phyloP scores from a whole-genome alignment of 2,797 vertebrate species.

The Sarcoramphus papa region DNA sequence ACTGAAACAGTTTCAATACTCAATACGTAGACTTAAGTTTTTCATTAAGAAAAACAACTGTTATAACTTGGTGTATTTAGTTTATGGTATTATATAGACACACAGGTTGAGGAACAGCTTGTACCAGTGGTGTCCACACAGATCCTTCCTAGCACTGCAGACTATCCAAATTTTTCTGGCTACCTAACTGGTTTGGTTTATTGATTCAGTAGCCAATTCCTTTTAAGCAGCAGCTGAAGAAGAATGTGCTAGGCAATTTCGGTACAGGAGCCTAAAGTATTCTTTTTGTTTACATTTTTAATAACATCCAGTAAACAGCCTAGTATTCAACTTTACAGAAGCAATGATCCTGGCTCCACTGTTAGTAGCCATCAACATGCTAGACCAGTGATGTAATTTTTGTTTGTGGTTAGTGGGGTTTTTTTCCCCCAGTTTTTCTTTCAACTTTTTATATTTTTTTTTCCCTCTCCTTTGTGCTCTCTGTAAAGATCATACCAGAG shows the following conservation, averaged over 20 bases:
- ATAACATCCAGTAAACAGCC: neutral
- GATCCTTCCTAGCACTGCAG: neutral
- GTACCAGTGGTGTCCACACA: neutral
- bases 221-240: neutral
- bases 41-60: neutral
- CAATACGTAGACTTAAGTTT: rapidly evolving
- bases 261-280: neutral
- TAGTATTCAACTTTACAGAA: neutral
- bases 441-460: neutral
- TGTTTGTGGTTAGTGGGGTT: neutral
- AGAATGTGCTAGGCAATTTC: neutral
- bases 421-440: neutral
- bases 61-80: neutral
- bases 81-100: neutral
- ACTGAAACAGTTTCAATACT: neutral
- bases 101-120: neutral
- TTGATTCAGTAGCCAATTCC: neutral
- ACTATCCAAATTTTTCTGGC: neutral
- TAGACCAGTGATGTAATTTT: neutral
- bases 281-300: neutral
- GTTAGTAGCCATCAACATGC: neutral
- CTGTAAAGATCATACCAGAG: neutral
- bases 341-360: neutral
- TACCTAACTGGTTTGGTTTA: neutral
- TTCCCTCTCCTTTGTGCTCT: neutral